A percentile compares a stretch with the other conserved stretches of the same genome.
phyloP scores from a whole-genome alignment of 2,888 invertebrate genomes.

The Drosophila ezoana region DNA sequence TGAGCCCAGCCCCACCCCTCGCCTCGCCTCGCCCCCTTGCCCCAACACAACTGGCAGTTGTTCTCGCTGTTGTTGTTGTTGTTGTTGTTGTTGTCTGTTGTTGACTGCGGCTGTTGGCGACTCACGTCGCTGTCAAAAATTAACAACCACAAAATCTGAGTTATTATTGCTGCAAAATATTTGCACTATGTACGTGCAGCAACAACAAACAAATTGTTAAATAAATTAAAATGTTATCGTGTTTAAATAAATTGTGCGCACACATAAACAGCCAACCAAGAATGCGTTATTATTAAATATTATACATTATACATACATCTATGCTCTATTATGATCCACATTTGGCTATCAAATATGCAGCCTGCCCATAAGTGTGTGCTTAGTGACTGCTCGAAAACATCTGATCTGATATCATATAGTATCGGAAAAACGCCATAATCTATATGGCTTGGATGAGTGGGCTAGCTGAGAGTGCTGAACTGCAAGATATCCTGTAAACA shows the following conservation, averaged over 20 bases:
- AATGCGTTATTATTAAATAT: neutral
- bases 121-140: constrained; percentile 72
- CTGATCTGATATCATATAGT: no score
- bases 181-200: constrained; percentile 43
- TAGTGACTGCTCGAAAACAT: no score
- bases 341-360: no score
- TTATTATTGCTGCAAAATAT: constrained; percentile 68
- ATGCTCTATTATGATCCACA: neutral
- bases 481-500: no score
- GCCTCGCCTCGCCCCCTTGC: neutral
- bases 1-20: constrained; percentile 4
- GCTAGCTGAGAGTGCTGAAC: no score
- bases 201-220: constrained; percentile 19
- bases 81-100: constrained; percentile 42
- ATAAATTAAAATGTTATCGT: constrained; percentile 37
- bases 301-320: neutral
- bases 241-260: constrained; percentile 20
- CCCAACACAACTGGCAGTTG: constrained; percentile 22
- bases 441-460: no score
- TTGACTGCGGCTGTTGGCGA: constrained; percentile 67
- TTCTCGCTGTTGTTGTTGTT: constrained; percentile 20
- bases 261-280: neutral
- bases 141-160: constrained; percentile 76
- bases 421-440: no score
- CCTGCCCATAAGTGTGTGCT: no score